phyloP scores from a whole-genome alignment of 2,888 invertebrate genomes.

The Spilarctia lutea region DNA sequence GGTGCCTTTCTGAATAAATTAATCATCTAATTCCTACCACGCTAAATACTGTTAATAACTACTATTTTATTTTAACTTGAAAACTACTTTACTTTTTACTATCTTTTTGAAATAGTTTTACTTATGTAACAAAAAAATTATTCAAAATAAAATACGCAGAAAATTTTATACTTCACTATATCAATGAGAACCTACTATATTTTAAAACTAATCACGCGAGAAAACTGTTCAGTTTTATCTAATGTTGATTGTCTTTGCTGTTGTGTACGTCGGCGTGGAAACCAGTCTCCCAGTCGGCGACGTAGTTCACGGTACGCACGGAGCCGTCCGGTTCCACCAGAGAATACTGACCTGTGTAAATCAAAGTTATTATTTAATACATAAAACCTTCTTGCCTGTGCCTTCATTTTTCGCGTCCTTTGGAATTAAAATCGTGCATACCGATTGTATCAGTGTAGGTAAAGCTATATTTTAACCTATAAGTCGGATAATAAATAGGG shows the following conservation, averaged over 20 bases:
- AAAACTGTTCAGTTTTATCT: slow-evolving; percentile 39
- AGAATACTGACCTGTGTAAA: slow-evolving; percentile 85
- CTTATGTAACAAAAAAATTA: background rate
- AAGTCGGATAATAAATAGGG: background rate
- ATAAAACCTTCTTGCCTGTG: background rate
- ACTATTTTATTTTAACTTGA: too few relatives aligned
- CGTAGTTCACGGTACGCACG: slow-evolving; percentile 91
- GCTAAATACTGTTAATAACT: background rate
- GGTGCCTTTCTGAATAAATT: slow-evolving; percentile 36
- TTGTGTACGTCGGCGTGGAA: slow-evolving; percentile 91
- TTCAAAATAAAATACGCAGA: background rate
- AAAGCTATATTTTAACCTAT: too few relatives aligned
- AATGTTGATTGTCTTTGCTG: slow-evolving; percentile 85
- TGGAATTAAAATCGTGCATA: background rate
- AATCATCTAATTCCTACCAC: background rate
- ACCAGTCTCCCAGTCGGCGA: slow-evolving; percentile 92
- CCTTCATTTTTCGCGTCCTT: slow-evolving; percentile 32
- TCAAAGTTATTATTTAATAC: slow-evolving; percentile 6
- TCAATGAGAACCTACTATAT: background rate
- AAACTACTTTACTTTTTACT: background rate
- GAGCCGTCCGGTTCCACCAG: slow-evolving; percentile 91
- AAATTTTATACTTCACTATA: background rate
- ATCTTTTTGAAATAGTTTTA: background rate
- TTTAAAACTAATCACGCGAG: background rate
- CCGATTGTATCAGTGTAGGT: background rate